Percentiles rank a stretch among this genome's conserved stretches.
Conservation (phyloP, 2,888 invertebrate genomes). For the Myopa tessellatipennis region DNA sequence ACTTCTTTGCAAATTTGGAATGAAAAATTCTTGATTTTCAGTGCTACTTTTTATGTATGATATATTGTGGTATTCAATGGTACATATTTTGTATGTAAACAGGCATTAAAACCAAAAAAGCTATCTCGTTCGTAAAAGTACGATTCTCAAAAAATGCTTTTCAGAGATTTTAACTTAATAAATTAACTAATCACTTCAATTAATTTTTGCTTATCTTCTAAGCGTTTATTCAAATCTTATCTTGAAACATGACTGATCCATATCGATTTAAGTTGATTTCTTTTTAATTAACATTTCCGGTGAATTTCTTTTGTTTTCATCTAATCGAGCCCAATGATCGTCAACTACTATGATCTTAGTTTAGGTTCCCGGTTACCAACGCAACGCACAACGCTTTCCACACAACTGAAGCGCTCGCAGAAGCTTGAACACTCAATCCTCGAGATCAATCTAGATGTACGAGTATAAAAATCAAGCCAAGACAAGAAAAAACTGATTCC, state of each 20-base stretch:
- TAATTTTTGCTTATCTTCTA: background rate
- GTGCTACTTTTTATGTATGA: too few species aligned
- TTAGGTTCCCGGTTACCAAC: conserved; percentile 16
- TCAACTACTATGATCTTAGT: background rate
- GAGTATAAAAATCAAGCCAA: conserved; percentile 12
- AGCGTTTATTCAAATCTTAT: too few species aligned
- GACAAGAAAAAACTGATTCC: background rate
- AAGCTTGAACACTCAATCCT: background rate
- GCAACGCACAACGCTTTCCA: conserved; percentile 51
- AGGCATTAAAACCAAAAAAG: background rate
- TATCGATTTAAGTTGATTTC: background rate
- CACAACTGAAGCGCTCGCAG: conserved; percentile 51
- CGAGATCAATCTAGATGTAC: background rate
- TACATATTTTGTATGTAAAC: background rate
- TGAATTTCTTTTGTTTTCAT: conserved; percentile 21
- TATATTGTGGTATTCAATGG: too few species aligned
- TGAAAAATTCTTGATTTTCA: background rate
- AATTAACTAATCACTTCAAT: background rate
- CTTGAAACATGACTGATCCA: too few species aligned
- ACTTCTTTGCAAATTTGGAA: background rate
- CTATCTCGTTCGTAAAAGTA: background rate
- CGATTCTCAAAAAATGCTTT: background rate
- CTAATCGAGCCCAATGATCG: conserved; percentile 3
- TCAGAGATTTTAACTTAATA: background rate
- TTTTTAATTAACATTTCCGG: conserved; percentile 29